Conservation (phyloP, 2,113 vertebrate genomes). For the Scophthalmus maximus region DNA sequence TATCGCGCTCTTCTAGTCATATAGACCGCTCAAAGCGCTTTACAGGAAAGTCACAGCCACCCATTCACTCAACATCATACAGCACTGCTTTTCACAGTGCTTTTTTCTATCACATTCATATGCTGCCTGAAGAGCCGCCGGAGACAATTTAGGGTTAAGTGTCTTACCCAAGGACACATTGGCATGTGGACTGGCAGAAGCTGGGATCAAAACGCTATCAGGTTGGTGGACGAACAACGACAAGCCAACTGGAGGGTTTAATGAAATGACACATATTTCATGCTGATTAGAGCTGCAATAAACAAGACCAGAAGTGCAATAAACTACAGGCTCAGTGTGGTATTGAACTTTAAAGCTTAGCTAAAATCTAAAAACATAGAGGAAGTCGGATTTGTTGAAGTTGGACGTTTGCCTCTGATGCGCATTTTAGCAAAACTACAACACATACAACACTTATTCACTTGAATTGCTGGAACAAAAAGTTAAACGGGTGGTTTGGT, state of each 20-base stretch:
- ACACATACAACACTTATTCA: neutral
- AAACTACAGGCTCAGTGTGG: slow-evolving; percentile 33
- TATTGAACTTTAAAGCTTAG: slow-evolving; percentile 32
- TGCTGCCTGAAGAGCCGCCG: no score
- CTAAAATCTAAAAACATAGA: slow-evolving; percentile 8
- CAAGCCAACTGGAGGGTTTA: neutral
- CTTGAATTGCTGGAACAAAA: neutral
- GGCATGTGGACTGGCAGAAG: no score
- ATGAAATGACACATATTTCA: slow-evolving; percentile 34
- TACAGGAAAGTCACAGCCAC: no score
- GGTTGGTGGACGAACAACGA: slow-evolving; percentile 2
- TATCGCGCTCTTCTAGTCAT: no score
- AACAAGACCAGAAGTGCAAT: slow-evolving; percentile 33
- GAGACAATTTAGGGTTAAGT: no score
- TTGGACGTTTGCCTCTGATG: neutral
- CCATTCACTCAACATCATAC: no score
- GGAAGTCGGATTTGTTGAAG: slow-evolving; percentile 19
- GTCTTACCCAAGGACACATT: no score
- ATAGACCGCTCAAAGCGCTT: no score
- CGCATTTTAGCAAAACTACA: no score
- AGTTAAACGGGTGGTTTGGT: neutral
- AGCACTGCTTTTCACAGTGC: no score
- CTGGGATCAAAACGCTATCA: no score
- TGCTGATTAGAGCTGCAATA: slow-evolving; percentile 39
- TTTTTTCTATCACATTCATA: no score